A percentile compares a stretch with the other conserved stretches of the same genome.
Conservation (phyloP, 2,113 vertebrate species). For the Zosterops lateralis region DNA sequence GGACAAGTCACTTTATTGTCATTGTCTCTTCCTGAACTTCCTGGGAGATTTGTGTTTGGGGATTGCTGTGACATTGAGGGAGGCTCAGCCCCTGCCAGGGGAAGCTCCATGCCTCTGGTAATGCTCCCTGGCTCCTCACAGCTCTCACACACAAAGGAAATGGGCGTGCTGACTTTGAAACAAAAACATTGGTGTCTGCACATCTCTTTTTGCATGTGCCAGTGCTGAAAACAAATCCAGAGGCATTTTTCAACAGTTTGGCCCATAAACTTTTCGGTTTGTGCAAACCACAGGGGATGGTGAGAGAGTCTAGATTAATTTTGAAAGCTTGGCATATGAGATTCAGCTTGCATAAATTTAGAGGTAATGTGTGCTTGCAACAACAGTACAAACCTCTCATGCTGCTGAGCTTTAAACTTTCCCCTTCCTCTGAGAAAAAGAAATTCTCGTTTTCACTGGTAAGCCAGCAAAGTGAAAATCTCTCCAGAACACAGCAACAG, state of each 20-base stretch:
- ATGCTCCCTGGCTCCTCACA: fast-evolving
- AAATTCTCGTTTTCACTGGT: neutral
- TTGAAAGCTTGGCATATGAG: neutral
- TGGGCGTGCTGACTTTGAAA: neutral
- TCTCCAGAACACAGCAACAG: neutral
- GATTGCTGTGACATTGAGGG: neutral
- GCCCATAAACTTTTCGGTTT: constrained; percentile 7
- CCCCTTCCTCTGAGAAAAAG: neutral
- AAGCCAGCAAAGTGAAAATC: neutral
- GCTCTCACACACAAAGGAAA: neutral
- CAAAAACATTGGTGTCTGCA: neutral
- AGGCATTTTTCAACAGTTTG: neutral
- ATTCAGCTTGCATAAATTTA: constrained; percentile 39
- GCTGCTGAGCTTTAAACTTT: constrained; percentile 9
- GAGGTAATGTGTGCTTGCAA: constrained; percentile 4
- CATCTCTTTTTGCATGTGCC: neutral
- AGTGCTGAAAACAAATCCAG: neutral
- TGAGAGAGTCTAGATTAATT: constrained; percentile 17
- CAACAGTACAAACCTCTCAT: neutral
- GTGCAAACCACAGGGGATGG: neutral
- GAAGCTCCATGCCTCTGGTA: neutral
- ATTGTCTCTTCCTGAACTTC: neutral
- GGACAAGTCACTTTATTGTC: neutral
- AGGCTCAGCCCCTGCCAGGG: neutral
- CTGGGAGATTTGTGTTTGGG: neutral